Evolutionary conservation across 2,888 invertebrate species (phyloP), one percentile per base, ranked within the genome.

Genomic region (Metallyticus violacea): DNA sequence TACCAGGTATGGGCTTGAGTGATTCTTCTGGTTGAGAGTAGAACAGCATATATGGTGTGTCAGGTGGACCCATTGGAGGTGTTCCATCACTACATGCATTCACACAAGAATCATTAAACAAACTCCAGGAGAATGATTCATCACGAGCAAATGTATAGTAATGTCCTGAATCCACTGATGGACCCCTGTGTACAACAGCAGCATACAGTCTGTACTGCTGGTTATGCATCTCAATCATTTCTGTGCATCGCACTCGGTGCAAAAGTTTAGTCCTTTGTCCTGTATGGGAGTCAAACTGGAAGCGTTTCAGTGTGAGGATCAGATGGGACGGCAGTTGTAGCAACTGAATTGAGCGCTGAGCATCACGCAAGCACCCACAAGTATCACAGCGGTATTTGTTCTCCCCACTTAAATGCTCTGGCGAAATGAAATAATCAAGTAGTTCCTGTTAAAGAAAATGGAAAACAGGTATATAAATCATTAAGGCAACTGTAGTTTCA

Each of bases 31-130:
- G 89, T 29, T 88, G 90, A 29, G 89, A 90, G 90, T 97, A 97
- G 90, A 97, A 96, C 79, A 97, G 92, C 88, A 97, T 95, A 90
- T 97, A 97, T 0, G 97, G 97, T 0, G 97, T 97, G 90, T 96
- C 95, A 22, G 95, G 95, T 2, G 95, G 94, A 88, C 94, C 93
- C 7, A 96, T 92, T 28, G 92, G 92, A 89, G 94, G 94, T 81
- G 96, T 92, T 94, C 93, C 77, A 78, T 6, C 90, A 89, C 30
- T 87, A 76, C 88, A 88, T 25, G 78, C n/a, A 6, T n/a, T 29
- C 6, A 97, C 97, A n/a, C 93, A 92, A 87, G 94, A 95, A 89
- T 97, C 97, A 90, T 97, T 97, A 90, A 96, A 97, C 90, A 95
- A 94, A 91, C 94, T 96, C 97, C 97, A 97, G 86, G 92, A 92